Evolutionary conservation across 2,888 invertebrate species (phyloP).

Genomic region (Trichogramma evanescens): DNA sequence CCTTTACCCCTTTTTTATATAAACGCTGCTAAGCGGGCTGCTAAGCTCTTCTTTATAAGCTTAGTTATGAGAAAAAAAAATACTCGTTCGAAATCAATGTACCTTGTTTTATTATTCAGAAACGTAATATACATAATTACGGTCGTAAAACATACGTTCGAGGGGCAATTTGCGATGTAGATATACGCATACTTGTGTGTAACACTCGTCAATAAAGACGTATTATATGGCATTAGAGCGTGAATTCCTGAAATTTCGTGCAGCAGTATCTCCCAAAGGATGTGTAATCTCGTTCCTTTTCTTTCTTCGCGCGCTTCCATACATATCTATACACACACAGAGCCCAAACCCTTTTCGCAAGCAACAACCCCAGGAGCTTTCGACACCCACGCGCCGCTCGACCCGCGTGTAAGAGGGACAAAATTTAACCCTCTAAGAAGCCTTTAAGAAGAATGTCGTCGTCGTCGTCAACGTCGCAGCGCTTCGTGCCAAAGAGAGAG

Average conservation of each 20-base stretch:
- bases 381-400: slow-evolving; percentile 2
- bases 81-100: too few species aligned
- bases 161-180: too few species aligned
- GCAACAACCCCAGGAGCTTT: not conserved
- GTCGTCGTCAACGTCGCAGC: too few species aligned
- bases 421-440: slow-evolving; percentile 44
- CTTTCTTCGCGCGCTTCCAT: not conserved
- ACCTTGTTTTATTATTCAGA: too few species aligned
- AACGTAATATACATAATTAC: too few species aligned
- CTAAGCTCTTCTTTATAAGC: too few species aligned
- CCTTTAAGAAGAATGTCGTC: slow-evolving; percentile 41
- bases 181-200: too few species aligned
- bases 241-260: slow-evolving; percentile 19
- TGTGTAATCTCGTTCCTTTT: not conserved
- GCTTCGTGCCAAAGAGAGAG: slow-evolving; percentile 14
- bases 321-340: not conserved
- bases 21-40: too few species aligned
- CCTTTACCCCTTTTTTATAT: too few species aligned
- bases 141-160: too few species aligned
- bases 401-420: slow-evolving; percentile 30
- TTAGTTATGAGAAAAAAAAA: too few species aligned
- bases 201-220: too few species aligned
- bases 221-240: not conserved
- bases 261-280: slow-evolving; percentile 7
- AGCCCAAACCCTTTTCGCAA: slow-evolving; percentile 5